These are phyloP conservation scores for Doris montereyensis DNA, from an alignment of 2,888 invertebrate genomes.

Conservation along the genomic window DNA sequence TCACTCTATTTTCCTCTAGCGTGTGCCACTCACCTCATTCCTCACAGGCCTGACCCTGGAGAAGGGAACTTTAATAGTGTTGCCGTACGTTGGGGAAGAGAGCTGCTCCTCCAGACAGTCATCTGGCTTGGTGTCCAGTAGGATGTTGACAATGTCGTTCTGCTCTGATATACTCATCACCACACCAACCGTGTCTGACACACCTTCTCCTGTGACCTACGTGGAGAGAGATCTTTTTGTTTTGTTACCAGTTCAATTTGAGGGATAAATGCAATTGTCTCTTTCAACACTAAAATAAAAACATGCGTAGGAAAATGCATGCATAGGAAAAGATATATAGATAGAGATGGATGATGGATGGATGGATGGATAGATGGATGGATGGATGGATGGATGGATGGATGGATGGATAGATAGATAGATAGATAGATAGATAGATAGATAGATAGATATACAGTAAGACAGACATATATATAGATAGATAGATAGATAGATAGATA, in stretches of 20 bases:
- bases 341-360: no score
- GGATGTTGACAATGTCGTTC: slow-evolving; percentile 67
- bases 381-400: no score
- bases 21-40: slow-evolving; percentile 63
- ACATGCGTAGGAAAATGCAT: background rate
- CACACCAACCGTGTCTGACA: slow-evolving; percentile 59
- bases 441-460: no score
- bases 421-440: no score
- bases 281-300: background rate
- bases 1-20: no score
- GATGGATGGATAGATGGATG: no score
- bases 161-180: slow-evolving; percentile 69
- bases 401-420: no score
- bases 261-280: background rate
- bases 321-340: background rate
- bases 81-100: slow-evolving; percentile 60
- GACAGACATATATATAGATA: no score
- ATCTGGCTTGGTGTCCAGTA: slow-evolving; percentile 53
- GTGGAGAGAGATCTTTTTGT: no score
- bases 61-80: slow-evolving; percentile 67
- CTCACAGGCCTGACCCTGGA: slow-evolving; percentile 62
- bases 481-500: no score
- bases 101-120: slow-evolving; percentile 23
- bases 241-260: background rate
- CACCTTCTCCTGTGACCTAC: slow-evolving; percentile 67